These are phyloP conservation scores for Perccottus glenii DNA, from an alignment of 2,113 vertebrate species.

Conservation along the genomic window DNA sequence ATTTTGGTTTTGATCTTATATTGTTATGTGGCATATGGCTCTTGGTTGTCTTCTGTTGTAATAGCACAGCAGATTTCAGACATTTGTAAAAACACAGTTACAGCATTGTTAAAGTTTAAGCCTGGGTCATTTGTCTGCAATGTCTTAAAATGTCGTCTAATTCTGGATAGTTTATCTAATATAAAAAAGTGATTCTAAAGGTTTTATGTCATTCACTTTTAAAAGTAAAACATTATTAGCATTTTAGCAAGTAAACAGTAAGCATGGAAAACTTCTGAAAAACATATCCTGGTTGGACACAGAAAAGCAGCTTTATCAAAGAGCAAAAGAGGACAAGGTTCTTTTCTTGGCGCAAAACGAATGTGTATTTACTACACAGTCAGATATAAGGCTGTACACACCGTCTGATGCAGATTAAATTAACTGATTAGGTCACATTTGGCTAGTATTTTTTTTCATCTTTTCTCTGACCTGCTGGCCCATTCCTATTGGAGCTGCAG, in stretches of 20 bases:
- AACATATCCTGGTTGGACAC: constrained; percentile 38
- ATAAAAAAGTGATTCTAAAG: too few relatives aligned
- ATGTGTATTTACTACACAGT: constrained; percentile 20
- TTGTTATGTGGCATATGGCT: neutral
- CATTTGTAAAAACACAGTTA: constrained; percentile 12
- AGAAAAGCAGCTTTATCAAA: constrained; percentile 36
- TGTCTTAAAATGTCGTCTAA: too few relatives aligned
- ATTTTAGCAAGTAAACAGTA: neutral
- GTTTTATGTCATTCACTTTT: too few relatives aligned
- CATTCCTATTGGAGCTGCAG: constrained; percentile 36
- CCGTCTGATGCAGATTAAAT: constrained; percentile 37
- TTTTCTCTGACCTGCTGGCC: constrained; percentile 12
- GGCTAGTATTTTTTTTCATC: constrained; percentile 10
- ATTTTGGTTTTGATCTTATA: neutral
- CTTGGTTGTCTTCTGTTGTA: neutral
- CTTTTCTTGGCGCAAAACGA: constrained; percentile 15
- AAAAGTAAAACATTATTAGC: too few relatives aligned
- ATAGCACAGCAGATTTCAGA: neutral
- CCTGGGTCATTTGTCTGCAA: too few relatives aligned
- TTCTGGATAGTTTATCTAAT: too few relatives aligned
- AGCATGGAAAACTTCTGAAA: constrained; percentile 51
- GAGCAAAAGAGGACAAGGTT: constrained; percentile 45
- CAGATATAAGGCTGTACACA: constrained; percentile 19
- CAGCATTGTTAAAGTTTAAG: neutral
- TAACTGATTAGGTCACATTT: constrained; percentile 27